Percentiles rank a stretch among this genome's conserved stretches.
phyloP scores from a whole-genome alignment of 2,888 invertebrate genomes.

The Amiota communis region DNA sequence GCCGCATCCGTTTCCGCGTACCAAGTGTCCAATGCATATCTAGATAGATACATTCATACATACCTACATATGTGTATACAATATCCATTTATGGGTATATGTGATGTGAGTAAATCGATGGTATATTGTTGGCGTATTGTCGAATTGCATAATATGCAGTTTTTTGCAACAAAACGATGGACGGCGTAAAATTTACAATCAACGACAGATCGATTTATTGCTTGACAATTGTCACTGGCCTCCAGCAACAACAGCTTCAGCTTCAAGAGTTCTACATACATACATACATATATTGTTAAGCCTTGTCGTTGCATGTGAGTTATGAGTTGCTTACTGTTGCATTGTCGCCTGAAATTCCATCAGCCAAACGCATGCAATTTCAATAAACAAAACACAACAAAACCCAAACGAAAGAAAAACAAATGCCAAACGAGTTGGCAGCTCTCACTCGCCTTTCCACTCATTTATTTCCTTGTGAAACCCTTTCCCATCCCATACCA shows the following conservation, averaged over 20 bases:
- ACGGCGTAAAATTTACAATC: constrained; percentile 68
- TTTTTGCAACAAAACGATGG: constrained; percentile 56
- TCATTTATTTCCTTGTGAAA: neutral
- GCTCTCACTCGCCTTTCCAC: neutral
- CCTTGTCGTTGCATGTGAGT: constrained; percentile 56
- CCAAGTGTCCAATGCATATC: neutral
- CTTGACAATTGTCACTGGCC: constrained; percentile 69
- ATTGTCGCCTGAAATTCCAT: constrained; percentile 61
- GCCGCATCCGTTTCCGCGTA: constrained; percentile 49
- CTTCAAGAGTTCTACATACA: constrained; percentile 31
- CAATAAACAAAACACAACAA: constrained; percentile 49
- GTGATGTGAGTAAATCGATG: constrained; percentile 50
- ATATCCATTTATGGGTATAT: constrained; percentile 32
- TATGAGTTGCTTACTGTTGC: constrained; percentile 53
- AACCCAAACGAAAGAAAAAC: too few relatives aligned
- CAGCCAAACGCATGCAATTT: constrained; percentile 56
- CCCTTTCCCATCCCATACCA: neutral
- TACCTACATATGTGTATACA: neutral
- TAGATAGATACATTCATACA: neutral
- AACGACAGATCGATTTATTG: constrained; percentile 72
- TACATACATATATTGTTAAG: constrained; percentile 44
- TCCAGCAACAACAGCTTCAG: constrained; percentile 26
- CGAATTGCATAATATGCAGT: constrained; percentile 70
- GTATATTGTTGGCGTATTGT: constrained; percentile 62
- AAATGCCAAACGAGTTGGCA: neutral